phyloP scores from a whole-genome alignment of 2,888 invertebrate genomes.

The Furcula furcula region DNA sequence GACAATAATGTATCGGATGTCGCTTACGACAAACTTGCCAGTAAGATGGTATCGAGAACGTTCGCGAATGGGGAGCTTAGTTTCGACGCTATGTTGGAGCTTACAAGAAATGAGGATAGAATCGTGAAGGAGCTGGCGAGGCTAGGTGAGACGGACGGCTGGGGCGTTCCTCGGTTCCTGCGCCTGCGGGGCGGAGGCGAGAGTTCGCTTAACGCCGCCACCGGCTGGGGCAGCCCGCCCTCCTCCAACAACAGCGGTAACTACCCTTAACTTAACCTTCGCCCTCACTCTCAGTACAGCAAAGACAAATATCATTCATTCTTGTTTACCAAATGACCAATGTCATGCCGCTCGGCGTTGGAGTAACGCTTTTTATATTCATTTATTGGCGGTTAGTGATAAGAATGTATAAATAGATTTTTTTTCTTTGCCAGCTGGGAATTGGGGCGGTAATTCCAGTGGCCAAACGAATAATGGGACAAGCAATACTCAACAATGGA shows the following conservation, averaged over 20 bases:
- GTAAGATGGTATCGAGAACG: constrained; percentile 49
- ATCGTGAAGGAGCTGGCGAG: constrained; percentile 49
- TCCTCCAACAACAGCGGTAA: constrained; percentile 82
- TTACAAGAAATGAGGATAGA: constrained; percentile 56
- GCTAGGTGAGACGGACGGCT: constrained; percentile 83
- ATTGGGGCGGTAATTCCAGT: constrained; percentile 74
- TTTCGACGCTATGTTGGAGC: constrained; percentile 70
- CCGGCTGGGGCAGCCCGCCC: constrained; percentile 90
- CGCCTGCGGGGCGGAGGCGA: constrained; percentile 90
- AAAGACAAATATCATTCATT: constrained; percentile 2
- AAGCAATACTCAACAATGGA: constrained; percentile 78
- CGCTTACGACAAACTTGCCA: constrained; percentile 44
- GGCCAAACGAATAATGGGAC: constrained; percentile 70
- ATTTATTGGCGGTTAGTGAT: constrained; percentile 23
- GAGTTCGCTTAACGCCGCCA: constrained; percentile 89
- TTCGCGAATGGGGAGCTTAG: constrained; percentile 78
- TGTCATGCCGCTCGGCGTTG: no score
- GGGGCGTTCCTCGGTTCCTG: constrained; percentile 84
- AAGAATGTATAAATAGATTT: constrained; percentile 21
- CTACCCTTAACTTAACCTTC: background rate
- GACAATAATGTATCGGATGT: constrained; percentile 72
- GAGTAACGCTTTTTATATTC: constrained; percentile 16
- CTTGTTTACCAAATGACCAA: background rate
- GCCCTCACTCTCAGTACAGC: constrained; percentile 1
- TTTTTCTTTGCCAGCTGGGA: constrained; percentile 61